phyloP scores from a whole-genome alignment of 2,888 invertebrate genomes.

The Dichetophora obliterata region DNA sequence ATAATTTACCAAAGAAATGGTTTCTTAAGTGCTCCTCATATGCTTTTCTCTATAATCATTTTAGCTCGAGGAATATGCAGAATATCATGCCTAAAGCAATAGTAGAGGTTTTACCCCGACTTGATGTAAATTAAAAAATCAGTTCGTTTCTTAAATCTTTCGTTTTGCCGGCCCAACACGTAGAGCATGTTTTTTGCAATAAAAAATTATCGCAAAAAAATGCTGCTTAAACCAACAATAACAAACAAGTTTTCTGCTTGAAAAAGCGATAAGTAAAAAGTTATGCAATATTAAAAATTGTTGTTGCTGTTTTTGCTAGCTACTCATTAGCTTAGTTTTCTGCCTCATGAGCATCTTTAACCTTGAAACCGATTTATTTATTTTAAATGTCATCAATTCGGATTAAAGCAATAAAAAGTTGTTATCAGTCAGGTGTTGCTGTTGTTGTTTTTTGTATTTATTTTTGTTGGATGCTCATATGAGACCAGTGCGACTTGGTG shows the following conservation, averaged over 20 bases:
- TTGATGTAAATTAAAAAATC: no score
- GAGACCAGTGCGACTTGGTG: neutral
- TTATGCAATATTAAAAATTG: neutral
- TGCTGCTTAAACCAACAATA: neutral
- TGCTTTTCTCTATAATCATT: no score
- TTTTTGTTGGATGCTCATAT: neutral
- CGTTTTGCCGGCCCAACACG: no score
- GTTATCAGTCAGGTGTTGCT: slow-evolving; percentile 1
- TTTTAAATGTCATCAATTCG: slow-evolving; percentile 22
- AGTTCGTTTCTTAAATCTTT: no score
- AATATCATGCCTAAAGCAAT: no score
- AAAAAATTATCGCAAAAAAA: neutral
- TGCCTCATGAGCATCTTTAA: slow-evolving; percentile 23
- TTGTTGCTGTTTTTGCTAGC: neutral
- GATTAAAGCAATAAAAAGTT: neutral
- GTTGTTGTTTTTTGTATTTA: neutral
- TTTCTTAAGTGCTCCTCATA: no score
- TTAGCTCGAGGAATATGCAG: no score
- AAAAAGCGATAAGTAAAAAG: neutral
- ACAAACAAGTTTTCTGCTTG: slow-evolving; percentile 9
- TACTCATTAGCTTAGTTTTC: neutral
- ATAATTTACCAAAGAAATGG: no score
- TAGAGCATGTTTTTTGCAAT: no score
- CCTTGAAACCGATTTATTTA: slow-evolving; percentile 34
- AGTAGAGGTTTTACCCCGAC: no score